A percentile compares a stretch with the other conserved stretches of the same genome.
Evolutionary conservation across 2,797 vertebrate genomes (phyloP).

Genomic region (Hydrolagus colliei): DNA sequence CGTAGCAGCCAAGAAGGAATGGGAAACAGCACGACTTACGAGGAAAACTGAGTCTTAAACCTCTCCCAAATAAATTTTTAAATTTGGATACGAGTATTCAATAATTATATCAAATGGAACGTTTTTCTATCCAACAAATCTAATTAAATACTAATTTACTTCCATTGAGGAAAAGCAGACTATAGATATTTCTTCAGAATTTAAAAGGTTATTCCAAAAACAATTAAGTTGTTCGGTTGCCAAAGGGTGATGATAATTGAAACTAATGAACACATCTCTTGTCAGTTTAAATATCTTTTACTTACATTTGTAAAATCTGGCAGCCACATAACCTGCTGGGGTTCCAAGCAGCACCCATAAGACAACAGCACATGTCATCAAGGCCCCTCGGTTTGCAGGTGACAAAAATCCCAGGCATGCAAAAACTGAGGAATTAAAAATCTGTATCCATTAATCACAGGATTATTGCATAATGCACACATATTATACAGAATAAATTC

Average conservation of each 20-base stretch:
- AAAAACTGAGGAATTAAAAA: conserved; percentile 65
- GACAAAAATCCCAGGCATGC: conserved; percentile 96
- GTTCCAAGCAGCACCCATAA: conserved; percentile 89
- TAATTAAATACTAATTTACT: background rate
- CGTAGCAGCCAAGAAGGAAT: background rate
- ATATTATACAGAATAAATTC: too few relatives aligned
- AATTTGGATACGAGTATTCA: background rate
- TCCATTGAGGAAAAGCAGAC: background rate
- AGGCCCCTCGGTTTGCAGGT: conserved; percentile 82
- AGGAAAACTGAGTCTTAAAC: background rate
- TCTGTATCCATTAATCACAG: background rate
- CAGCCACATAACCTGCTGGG: conserved; percentile 81
- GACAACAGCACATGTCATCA: conserved; percentile 89
- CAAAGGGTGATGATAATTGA: conserved; percentile 60
- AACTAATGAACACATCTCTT: conserved; percentile 64
- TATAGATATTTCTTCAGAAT: background rate
- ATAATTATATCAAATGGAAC: background rate
- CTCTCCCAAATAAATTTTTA: too few relatives aligned
- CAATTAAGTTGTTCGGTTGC: conserved; percentile 20
- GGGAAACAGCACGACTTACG: background rate
- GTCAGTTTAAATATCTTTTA: conserved; percentile 64
- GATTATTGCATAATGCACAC: too few relatives aligned
- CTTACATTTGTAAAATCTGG: conserved; percentile 92
- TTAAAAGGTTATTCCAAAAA: conserved; percentile 7
- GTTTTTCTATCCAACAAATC: background rate